Percentiles rank a stretch among this genome's conserved stretches.
phyloP scores from a whole-genome alignment of 92 coral and sea anemone species.

The Porites cylindrica region DNA sequence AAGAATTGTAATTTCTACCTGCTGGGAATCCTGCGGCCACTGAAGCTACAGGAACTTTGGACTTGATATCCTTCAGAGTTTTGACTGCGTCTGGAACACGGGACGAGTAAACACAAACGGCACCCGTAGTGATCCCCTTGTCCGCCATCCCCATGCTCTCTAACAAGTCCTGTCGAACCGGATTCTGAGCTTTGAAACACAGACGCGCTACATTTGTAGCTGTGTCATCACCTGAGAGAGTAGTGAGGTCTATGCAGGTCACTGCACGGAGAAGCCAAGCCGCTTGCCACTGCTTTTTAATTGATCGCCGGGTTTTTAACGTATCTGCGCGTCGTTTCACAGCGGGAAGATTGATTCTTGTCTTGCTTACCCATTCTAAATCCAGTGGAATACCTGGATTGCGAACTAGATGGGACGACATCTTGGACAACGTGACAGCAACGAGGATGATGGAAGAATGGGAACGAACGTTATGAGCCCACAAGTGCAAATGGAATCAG shows the following conservation, averaged over 20 bases:
- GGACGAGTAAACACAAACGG: conserved; percentile 95
- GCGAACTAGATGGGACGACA: conserved; percentile 91
- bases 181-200: conserved; percentile 96
- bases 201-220: conserved; percentile 91
- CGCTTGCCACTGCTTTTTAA: conserved; percentile 99
- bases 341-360: conserved; percentile 93
- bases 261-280: conserved; percentile 98
- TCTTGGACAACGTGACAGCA: conserved; percentile 3
- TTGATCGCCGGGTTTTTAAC: conserved; percentile 94
- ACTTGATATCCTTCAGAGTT: conserved; percentile 80
- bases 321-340: conserved; percentile 97
- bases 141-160: conserved; percentile 87
- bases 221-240: conserved; percentile 96
- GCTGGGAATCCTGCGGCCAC: conserved; percentile 99
- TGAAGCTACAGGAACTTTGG: conserved; percentile 90
- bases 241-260: conserved; percentile 93
- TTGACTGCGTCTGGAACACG: conserved; percentile 94
- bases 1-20: conserved; percentile 43
- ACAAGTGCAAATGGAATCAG: not conserved
- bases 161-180: conserved; percentile 87
- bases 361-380: conserved; percentile 80
- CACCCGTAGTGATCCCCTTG: conserved; percentile 86
- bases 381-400: conserved; percentile 89
- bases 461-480: conserved; percentile 16
- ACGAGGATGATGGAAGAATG: not conserved